These are phyloP conservation scores for Brachypodius melanocephalos DNA, from an alignment of 2,113 vertebrate genomes.

Conservation along the genomic window DNA sequence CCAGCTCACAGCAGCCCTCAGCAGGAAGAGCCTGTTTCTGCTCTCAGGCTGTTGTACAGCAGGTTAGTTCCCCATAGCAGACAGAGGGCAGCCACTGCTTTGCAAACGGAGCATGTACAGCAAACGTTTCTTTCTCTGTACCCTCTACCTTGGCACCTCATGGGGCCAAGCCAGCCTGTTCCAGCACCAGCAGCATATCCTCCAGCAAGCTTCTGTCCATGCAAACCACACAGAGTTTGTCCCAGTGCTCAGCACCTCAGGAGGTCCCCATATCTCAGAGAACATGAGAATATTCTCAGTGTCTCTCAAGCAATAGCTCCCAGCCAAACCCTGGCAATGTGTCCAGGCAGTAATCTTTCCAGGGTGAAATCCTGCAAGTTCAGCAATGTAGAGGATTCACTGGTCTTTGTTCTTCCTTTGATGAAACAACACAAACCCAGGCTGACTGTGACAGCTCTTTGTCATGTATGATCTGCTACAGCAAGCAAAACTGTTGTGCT, in stretches of 20 bases:
- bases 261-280: not conserved
- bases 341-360: not conserved
- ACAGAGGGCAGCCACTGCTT: not conserved
- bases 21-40: not conserved
- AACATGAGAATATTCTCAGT: not conserved
- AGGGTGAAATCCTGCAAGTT: not conserved
- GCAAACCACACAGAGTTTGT: not conserved
- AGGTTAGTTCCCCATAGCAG: not conserved
- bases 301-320: not conserved
- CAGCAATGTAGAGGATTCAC: not conserved
- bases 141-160: not conserved
- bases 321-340: not conserved
- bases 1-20: not conserved
- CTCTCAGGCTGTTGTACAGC: not conserved
- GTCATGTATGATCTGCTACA: not conserved
- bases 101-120: fast-evolving
- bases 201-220: not conserved
- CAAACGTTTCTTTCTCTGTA: not conserved
- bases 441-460: not conserved
- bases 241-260: not conserved
- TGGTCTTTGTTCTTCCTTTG: not conserved
- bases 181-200: not conserved
- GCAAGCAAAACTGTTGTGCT: not conserved
- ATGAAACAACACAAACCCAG: not conserved
- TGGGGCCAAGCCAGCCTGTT: not conserved